Percentiles rank a stretch among this genome's conserved stretches.
phyloP scores from a whole-genome alignment of 2,797 vertebrate genomes.

The Xiphorhynchus erythropygius region DNA sequence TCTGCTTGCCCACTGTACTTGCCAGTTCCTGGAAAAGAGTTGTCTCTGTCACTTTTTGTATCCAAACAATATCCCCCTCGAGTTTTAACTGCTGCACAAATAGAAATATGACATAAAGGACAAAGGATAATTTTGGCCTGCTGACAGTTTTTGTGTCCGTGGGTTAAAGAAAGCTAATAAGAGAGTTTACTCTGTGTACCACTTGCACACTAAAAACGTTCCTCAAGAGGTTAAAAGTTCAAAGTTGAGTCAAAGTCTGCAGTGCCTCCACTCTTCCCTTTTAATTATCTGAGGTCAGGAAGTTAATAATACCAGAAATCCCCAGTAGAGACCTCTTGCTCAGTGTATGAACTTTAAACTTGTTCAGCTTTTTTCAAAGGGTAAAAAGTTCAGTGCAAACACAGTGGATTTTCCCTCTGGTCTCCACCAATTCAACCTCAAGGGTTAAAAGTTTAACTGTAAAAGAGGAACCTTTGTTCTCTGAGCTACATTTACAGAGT shows the following conservation, averaged over 20 bases:
- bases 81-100: slow-evolving; percentile 47
- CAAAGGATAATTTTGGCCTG: slow-evolving; percentile 56
- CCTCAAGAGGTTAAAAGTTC: slow-evolving; percentile 82
- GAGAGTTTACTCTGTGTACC: slow-evolving; percentile 66
- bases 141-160: slow-evolving; percentile 43
- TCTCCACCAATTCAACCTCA: slow-evolving; percentile 77
- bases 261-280: slow-evolving; percentile 79
- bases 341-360: slow-evolving; percentile 82
- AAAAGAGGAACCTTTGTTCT: slow-evolving; percentile 84
- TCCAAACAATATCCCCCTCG: slow-evolving; percentile 46
- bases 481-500: slow-evolving; percentile 78
- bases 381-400: slow-evolving; percentile 84
- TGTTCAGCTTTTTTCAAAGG: slow-evolving; percentile 77
- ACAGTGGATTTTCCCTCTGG: slow-evolving; percentile 78
- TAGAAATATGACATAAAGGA: slow-evolving; percentile 58
- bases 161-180: slow-evolving; percentile 73
- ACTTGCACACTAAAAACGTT: slow-evolving; percentile 77
- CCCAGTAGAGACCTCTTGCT: slow-evolving; percentile 81
- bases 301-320: slow-evolving; percentile 87
- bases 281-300: slow-evolving; percentile 86
- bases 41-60: slow-evolving; percentile 33
- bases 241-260: slow-evolving; percentile 83
- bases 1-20: slow-evolving; percentile 2
- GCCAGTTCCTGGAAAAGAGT: slow-evolving; percentile 61
- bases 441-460: slow-evolving; percentile 84